phyloP scores from a whole-genome alignment of 2,797 vertebrate species.

The Pempheris klunzingeri region DNA sequence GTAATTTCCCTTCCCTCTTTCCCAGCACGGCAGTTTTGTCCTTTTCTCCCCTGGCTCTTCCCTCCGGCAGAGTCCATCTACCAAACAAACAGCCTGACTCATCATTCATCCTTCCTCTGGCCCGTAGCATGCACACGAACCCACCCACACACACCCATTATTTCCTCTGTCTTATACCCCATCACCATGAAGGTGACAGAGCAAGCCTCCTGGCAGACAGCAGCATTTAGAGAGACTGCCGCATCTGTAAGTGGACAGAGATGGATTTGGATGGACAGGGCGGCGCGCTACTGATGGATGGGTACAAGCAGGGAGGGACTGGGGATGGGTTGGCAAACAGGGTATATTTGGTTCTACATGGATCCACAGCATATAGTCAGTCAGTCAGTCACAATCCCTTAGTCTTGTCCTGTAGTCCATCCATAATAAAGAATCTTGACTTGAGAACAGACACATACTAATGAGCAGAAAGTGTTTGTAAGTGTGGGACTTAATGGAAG shows the following conservation, averaged over 20 bases:
- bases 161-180: conserved; percentile 60
- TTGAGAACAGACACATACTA: neutral
- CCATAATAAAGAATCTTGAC: neutral
- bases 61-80: conserved; percentile 39
- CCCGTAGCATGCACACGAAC: conserved; percentile 18
- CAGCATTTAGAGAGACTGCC: conserved; percentile 64
- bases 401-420: conserved; percentile 6
- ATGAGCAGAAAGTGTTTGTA: conserved; percentile 4
- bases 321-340: conserved; percentile 29
- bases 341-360: conserved; percentile 16
- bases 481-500: conserved; percentile 29
- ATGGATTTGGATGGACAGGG: conserved; percentile 60
- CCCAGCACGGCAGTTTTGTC: conserved; percentile 28
- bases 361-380: conserved; percentile 21
- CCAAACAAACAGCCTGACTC: conserved; percentile 72
- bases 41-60: conserved; percentile 36
- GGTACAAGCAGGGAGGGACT: conserved; percentile 9
- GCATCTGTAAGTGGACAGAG: conserved; percentile 62
- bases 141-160: conserved; percentile 54
- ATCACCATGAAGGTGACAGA: conserved; percentile 75
- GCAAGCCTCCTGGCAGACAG: conserved; percentile 66
- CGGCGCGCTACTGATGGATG: conserved; percentile 53
- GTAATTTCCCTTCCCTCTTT: conserved; percentile 28
- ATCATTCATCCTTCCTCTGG: conserved; percentile 63
- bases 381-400: conserved; percentile 2